Conservation (phyloP, 1,140 invertebrate species). For the Brachystomella parvula region DNA sequence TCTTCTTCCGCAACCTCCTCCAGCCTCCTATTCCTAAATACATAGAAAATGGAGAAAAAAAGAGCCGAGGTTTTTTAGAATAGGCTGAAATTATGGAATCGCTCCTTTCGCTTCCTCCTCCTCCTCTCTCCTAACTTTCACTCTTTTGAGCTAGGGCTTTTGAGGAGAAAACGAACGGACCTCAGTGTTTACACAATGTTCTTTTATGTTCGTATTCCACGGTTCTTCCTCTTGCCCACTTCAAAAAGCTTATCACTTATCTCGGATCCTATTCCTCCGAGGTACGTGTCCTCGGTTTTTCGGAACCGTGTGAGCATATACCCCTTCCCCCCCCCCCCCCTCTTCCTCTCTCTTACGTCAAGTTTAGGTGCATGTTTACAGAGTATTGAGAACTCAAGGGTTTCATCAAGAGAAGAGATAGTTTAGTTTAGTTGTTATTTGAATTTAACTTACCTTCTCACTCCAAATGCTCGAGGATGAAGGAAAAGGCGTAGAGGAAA, state of each 20-base stretch:
- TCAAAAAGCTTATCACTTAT: constrained; percentile 33
- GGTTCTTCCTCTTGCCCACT: constrained; percentile 30
- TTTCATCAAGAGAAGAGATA: constrained; percentile 6
- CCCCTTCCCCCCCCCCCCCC: background rate
- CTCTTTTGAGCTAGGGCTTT: constrained; percentile 7
- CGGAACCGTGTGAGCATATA: background rate
- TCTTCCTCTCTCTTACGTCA: constrained; percentile 5
- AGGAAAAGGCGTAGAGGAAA: no score
- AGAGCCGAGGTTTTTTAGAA: background rate
- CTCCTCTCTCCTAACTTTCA: constrained; percentile 1
- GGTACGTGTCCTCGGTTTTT: background rate
- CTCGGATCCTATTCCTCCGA: constrained; percentile 12
- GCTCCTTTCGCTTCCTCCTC: background rate
- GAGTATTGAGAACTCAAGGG: constrained; percentile 13
- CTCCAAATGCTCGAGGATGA: no score
- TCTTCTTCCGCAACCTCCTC: background rate
- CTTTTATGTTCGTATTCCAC: constrained; percentile 30
- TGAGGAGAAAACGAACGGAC: constrained; percentile 24
- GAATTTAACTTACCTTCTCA: background rate
- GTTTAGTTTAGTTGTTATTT: background rate
- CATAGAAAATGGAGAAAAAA: background rate
- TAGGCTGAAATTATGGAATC: constrained; percentile 5
- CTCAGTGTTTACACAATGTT: constrained; percentile 32
- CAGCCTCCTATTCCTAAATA: background rate
- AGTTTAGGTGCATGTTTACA: constrained; percentile 17